These are phyloP conservation scores for Antedon mediterranea DNA, from an alignment of 53 echinoderm and acorn worm species.

Conservation along the genomic window DNA sequence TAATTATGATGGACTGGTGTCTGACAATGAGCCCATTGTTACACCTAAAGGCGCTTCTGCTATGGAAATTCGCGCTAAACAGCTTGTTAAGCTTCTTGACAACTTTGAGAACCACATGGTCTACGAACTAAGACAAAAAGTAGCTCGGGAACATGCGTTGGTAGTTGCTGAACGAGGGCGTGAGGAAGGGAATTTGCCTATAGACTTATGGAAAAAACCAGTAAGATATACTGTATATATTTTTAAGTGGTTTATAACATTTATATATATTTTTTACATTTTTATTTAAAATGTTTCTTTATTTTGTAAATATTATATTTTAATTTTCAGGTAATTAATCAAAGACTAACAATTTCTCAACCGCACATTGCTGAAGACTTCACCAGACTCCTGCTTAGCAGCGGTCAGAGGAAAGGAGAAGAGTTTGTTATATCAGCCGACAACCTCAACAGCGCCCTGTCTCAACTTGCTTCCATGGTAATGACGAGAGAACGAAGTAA, in stretches of 20 bases:
- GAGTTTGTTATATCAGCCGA: constrained; percentile 33
- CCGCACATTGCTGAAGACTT: constrained; percentile 96
- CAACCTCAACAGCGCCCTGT: constrained; percentile 59
- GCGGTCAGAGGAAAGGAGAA: constrained; percentile 15
- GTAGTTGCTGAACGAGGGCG: constrained; percentile 83
- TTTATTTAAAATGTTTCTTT: not conserved
- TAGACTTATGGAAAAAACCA: constrained; percentile 95
- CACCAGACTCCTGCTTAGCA: constrained; percentile 44
- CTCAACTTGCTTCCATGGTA: constrained; percentile 54
- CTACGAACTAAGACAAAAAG: constrained; percentile 71
- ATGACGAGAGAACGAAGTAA: constrained; percentile 81
- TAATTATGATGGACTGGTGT: constrained; percentile 76
- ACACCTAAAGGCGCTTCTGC: constrained; percentile 77
- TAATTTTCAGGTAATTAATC: constrained; percentile 59
- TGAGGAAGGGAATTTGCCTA: constrained; percentile 89
- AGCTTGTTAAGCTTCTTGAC: constrained; percentile 79
- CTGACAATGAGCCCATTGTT: constrained; percentile 69
- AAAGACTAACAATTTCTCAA: constrained; percentile 83
- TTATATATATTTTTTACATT: too few species aligned
- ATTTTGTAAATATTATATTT: not conserved
- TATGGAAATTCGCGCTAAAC: constrained; percentile 91
- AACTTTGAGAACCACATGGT: constrained; percentile 88
- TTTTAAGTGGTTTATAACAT: too few species aligned
- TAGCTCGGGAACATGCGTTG: constrained; percentile 72
- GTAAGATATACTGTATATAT: too few species aligned